Conservation (phyloP, 1,140 invertebrate species). For the Xylocopa sonorina region DNA sequence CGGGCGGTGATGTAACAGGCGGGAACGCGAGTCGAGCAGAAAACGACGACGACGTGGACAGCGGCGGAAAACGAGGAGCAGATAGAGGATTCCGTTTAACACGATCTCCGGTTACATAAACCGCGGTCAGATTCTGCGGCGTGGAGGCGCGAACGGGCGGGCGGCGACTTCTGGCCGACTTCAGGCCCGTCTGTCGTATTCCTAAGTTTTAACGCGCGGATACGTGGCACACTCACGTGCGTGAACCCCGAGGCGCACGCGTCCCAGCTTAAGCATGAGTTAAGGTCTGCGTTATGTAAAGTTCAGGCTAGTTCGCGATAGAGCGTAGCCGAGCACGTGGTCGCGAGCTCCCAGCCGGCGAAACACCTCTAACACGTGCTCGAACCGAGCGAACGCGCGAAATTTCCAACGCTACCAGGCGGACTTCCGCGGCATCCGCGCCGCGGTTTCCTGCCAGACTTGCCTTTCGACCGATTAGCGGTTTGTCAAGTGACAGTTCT, state of each 20-base stretch:
- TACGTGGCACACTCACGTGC: constrained; percentile 49
- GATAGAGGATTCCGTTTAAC: constrained; percentile 65
- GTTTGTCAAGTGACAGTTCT: not conserved
- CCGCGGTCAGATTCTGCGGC: constrained; percentile 68
- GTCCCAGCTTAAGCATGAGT: no score
- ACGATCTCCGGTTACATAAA: constrained; percentile 76
- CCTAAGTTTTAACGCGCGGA: constrained; percentile 30
- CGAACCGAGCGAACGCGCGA: constrained; percentile 22
- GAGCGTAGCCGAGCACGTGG: constrained; percentile 44
- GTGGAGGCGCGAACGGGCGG: constrained; percentile 13
- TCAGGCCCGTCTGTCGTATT: constrained; percentile 12
- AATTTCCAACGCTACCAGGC: constrained; percentile 26
- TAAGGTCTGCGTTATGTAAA: constrained; percentile 62
- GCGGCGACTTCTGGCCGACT: constrained; percentile 20
- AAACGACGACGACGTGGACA: constrained; percentile 10
- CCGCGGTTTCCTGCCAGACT: not conserved
- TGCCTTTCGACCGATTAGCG: no score
- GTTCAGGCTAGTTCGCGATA: constrained; percentile 4
- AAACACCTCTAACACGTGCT: constrained; percentile 47
- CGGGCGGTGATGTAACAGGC: not conserved
- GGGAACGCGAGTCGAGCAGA: not conserved
- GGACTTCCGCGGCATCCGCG: not conserved
- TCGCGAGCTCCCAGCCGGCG: constrained; percentile 20
- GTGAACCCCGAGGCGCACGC: constrained; percentile 55
- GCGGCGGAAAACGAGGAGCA: constrained; percentile 16